Base-by-base conservation (phyloP, 2,888 invertebrate species). In the Erebia ligea region DNA sequence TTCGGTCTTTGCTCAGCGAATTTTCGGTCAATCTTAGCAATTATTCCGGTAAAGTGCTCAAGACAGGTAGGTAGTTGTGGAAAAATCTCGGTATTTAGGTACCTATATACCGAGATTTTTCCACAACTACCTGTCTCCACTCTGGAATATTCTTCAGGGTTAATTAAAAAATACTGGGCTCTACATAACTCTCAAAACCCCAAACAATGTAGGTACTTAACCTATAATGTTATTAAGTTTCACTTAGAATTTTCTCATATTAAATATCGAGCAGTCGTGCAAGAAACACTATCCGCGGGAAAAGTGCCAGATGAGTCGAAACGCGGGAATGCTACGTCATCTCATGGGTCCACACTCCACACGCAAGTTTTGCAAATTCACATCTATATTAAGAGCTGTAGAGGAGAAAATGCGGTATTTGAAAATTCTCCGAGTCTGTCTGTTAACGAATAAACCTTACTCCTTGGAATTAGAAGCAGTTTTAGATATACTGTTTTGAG, bases 261-360 rank as follows among this genome's bases (percentile, higher is more conserved):
- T 83, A 80, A 83, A 86, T 90, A 84, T 88, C 89, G 77, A 82
- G 81, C 79, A 80, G 78, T 79, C 76, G 76, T 77, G 75, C 80
- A 85, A 83, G 90, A 88, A 88, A 91, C 85, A 84, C 80, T 84
- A 91, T 82, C 84, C 82, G 85, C 88, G 86, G 86, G 89, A 90
- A 92, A 90, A 91, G 88, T 87, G 85, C 79, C 81, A 87, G 85
- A 86, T 85, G 84, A 85, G 79, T 84, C 78, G 82, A 83, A 81
- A 84, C 82, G 85, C 84, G 83, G 82, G 83, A 86, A 84, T 79
- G 79, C 81, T 82, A 90, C 89, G 90, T 87, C 88, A 88, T 82
- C 73, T 76, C 78, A 77, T 78, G 76, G 77, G 72, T 71, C 73
- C 70, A 70, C 71, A 69, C 68, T 71, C 73, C 70, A 70, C 71